Conservation (phyloP, 2,888 invertebrate species). For the Troilus luridus region DNA sequence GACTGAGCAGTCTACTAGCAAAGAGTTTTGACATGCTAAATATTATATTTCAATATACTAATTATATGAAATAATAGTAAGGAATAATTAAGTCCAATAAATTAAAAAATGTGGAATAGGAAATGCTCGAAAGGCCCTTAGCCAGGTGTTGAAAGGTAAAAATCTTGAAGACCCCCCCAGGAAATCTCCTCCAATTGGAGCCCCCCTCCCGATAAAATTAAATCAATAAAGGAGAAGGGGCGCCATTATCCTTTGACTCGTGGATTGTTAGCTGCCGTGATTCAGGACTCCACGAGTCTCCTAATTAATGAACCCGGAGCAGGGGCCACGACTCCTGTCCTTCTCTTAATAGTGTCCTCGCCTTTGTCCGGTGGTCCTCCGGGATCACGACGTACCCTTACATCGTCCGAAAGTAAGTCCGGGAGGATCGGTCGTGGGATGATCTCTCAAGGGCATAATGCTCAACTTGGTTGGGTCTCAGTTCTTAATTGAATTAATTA, state of each 20-base stretch:
- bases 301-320: not conserved
- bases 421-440: not conserved
- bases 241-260: constrained; percentile 24
- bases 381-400: not conserved
- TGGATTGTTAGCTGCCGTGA: constrained; percentile 54
- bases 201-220: constrained; percentile 33
- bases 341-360: not conserved
- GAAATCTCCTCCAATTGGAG: constrained; percentile 14
- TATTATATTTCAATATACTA: not conserved
- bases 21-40: too few relatives aligned
- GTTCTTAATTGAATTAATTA: too few relatives aligned
- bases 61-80: not conserved
- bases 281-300: constrained; percentile 52
- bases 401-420: not conserved
- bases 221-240: constrained; percentile 27
- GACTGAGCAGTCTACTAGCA: too few relatives aligned
- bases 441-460: not conserved
- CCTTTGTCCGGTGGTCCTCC: not conserved
- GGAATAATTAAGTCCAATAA: not conserved
- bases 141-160: not conserved
- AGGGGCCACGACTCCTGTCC: not conserved
- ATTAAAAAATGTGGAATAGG: not conserved
- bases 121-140: not conserved
- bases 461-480: too few relatives aligned
- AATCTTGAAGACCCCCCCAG: not conserved